Evolutionary conservation across 2,113 vertebrate genomes (phyloP), one percentile per base, ranked within the genome.

Genomic region (Pantherophis guttatus): DNA sequence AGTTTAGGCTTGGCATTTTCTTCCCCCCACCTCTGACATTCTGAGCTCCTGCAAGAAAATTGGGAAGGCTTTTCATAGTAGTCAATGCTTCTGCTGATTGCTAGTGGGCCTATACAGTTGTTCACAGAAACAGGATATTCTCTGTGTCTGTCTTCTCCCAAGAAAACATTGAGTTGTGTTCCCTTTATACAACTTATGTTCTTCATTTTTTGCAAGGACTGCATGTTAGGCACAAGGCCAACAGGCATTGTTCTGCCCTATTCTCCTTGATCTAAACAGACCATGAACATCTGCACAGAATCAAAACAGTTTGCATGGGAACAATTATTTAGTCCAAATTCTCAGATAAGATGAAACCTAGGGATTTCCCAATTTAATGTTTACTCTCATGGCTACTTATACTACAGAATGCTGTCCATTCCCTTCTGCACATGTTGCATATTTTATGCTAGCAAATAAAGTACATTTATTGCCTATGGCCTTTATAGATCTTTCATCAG

Each of bases 331-430:
- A 81, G 75, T 44, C 75, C 75, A 44, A 81, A 39, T 81, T 81
- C 75, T 44, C 75, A 81, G 75, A 81, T 87, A 50, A 88, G 48
- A n/a, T 55, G 29, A 88, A 81, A 55, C 23, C 4, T 13, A 8
- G 33, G 58, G 44, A 90, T 50, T 62, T 65, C 39, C 44, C 89
- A 48, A 8, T 44, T 90, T 29, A 65, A 0, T 19, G 44, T 75
- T 81, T 26, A 52, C 44, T 39, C 39, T 65, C 57, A 19, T 89
- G 12, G 39, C 39, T 48, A 50, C 23, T 62, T 24, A 50, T 50
- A 3, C 29, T n/a, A 53, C 94, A 94, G 92, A 53, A 81, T 81
- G 75, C 29, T 90, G 88, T 87, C 87, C 44, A 81, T 94, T 93
- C 89, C 93, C 95, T 94, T 96, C 91, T 62, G 44, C 13, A 19